These are phyloP conservation scores for Dendrocincla fuliginosa DNA, from an alignment of 2,797 vertebrate genomes.

Conservation along the genomic window DNA sequence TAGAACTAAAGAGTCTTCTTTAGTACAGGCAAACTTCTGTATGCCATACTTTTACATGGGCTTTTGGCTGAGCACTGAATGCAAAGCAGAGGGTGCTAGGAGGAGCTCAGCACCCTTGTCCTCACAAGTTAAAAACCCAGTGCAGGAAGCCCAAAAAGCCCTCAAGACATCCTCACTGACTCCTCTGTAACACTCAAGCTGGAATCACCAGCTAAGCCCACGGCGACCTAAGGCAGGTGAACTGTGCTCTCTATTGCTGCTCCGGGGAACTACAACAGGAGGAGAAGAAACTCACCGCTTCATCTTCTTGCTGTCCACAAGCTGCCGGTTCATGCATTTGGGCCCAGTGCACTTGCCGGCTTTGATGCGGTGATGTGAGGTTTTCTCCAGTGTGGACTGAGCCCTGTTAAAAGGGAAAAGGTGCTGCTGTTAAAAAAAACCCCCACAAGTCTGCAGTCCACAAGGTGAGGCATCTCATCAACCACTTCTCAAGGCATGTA, in stretches of 20 bases:
- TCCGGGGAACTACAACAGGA: neutral
- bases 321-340: constrained; percentile 72
- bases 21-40: neutral
- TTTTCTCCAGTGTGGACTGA: constrained; percentile 71
- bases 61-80: accelerated
- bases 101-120: neutral
- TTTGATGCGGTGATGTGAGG: constrained; percentile 17
- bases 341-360: constrained; percentile 55
- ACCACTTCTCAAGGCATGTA: neutral
- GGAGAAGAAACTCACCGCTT: constrained; percentile 79
- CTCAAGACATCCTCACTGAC: neutral
- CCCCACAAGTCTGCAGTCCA: neutral
- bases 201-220: neutral
- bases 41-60: accelerated
- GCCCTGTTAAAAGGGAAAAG: constrained; percentile 63
- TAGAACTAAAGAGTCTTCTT: neutral
- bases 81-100: accelerated
- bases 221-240: neutral
- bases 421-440: neutral
- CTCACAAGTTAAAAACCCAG: neutral
- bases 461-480: neutral
- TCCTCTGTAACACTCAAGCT: neutral
- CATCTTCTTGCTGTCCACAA: constrained; percentile 71
- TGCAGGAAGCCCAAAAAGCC: neutral
- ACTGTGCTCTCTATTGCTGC: constrained; percentile 27